Conservation (phyloP, 2,888 invertebrate species). For the Epistrophe eligans region DNA sequence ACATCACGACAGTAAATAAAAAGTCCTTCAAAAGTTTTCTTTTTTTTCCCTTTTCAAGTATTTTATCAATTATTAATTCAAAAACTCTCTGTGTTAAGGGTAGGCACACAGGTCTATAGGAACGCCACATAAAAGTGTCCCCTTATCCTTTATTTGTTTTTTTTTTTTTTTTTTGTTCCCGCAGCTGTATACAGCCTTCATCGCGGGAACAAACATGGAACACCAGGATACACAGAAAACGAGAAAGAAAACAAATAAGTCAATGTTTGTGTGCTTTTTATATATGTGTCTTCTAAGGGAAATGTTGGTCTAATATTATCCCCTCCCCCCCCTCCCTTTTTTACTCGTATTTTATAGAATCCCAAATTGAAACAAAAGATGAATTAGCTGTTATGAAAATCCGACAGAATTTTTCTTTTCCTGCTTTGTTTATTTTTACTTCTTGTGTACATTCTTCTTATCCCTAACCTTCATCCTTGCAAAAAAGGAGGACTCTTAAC, state of each 20-base stretch:
- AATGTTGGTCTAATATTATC: background rate
- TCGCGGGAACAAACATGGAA: no score
- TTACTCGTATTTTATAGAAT: background rate
- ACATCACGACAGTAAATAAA: slow-evolving; percentile 36
- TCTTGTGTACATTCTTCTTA: background rate
- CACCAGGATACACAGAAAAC: slow-evolving; percentile 5
- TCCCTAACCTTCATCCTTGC: background rate
- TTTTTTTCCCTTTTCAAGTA: slow-evolving; percentile 11
- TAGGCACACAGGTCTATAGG: background rate
- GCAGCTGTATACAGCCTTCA: background rate
- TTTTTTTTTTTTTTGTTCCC: background rate
- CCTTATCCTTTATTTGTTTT: background rate
- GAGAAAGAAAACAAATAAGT: background rate
- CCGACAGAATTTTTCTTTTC: slow-evolving; percentile 40
- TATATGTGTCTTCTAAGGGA: background rate
- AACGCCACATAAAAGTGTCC: slow-evolving; percentile 3
- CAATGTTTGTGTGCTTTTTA: background rate
- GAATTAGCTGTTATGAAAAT: slow-evolving; percentile 59
- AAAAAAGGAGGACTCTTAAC: background rate
- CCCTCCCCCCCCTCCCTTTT: background rate
- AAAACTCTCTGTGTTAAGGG: slow-evolving; percentile 16
- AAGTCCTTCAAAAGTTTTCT: slow-evolving; percentile 44
- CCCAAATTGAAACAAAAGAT: slow-evolving; percentile 64
- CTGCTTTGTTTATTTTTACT: background rate
- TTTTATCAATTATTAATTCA: slow-evolving; percentile 67